Evolutionary conservation across 37 sponge, comb jelly and placozoan genomes (phyloP), one percentile per base, ranked within the genome.

Genomic region (Spongia lamella): DNA sequence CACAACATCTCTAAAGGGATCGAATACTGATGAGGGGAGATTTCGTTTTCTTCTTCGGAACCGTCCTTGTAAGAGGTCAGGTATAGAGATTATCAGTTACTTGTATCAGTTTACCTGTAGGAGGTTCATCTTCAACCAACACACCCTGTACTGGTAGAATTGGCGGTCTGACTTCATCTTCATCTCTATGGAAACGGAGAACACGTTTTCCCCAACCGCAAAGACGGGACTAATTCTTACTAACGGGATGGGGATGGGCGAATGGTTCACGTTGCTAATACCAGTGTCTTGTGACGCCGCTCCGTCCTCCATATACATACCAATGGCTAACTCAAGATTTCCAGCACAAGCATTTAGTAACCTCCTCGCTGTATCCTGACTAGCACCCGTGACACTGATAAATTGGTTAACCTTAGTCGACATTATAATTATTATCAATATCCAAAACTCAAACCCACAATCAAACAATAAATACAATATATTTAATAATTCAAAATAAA

Each of bases 61-160:
- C 43, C 64, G 54, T 27, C 81, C 81, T 86, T 47, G 39, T 26
- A 26, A 30, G 25, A 27, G 13, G n/a, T 27, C 25, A 21, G 62
- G 9, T 5, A 64, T 5, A 20, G 9, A 6, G 7, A 4, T 30
- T 7, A 64, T 35, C 13, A 31, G 34, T 20, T 64, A 64, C 6
- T 14, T 5, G 26, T 20, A 64, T 4, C 49, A 39, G 7, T 13
- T 47, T 47, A 17, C 70, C 49, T 20, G 56, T 14, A 47, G 68
- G 68, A 36, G 63, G 32, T 5, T 80, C 66, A 37, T 81, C 81
- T 36, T 90, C 91, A 30, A 90, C 75, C 13, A 90, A 66, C 31
- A 90, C 91, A 30, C 86, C 86, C 31, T 67, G 53, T 1, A 76
- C 77, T 43, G 75, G 91, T 4, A 86, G 86, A 11, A 90, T 90